Conservation (phyloP, 2,113 vertebrate species). For the Rattus norvegicus region GRCr8 NC_086020.1:219486501-219487000, state of each 20-base stretch:
- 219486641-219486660: conserved; percentile 1
- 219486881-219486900: not conserved
- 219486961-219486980: not conserved
- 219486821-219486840: not conserved
- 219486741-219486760: conserved; percentile 21
- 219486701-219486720: conserved; percentile 45
- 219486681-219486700: not conserved
- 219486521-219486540: not conserved
- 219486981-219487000: not conserved
- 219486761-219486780: not conserved
- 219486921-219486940: not conserved
- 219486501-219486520: conserved; percentile 39
- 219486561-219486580: conserved; percentile 43
- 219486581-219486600: conserved; percentile 63
- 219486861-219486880: not conserved
- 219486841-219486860: not conserved
- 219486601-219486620: not conserved
- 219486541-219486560: conserved; percentile 42
- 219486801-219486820: not conserved
- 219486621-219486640: not conserved
- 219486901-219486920: conserved; percentile 7
- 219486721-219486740: not conserved
- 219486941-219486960: not conserved
- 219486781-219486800: not conserved
- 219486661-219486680: not conserved